These are phyloP conservation scores for Sylvia borin DNA, from an alignment of 2,797 vertebrate species.

Conservation along the genomic window DNA sequence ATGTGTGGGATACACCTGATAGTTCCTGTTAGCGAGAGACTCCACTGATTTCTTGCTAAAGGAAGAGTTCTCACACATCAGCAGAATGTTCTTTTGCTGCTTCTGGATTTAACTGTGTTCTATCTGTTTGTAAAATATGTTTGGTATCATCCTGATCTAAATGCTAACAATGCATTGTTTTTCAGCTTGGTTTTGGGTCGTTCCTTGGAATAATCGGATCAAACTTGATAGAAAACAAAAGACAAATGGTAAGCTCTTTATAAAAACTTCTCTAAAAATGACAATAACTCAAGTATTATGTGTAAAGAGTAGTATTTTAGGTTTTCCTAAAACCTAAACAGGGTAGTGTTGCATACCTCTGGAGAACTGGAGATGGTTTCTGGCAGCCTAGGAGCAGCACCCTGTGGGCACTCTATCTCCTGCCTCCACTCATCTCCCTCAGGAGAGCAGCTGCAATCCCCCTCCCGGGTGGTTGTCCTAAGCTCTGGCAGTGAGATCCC, in stretches of 20 bases:
- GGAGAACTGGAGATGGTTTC: neutral
- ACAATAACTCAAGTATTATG: neutral
- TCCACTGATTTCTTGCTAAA: slow-evolving; percentile 17
- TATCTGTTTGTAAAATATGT: neutral
- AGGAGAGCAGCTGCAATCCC: rapidly evolving
- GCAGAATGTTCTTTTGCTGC: slow-evolving; percentile 31
- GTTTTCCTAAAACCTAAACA: neutral
- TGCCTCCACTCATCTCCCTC: rapidly evolving
- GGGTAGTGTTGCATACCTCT: neutral
- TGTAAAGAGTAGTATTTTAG: neutral
- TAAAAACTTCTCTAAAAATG: neutral
- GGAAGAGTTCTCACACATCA: neutral
- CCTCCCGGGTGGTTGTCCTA: rapidly evolving
- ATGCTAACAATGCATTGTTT: slow-evolving; percentile 61
- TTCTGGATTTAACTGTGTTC: neutral
- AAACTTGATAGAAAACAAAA: slow-evolving; percentile 98
- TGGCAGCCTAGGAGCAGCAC: neutral
- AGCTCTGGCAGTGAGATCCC: neutral
- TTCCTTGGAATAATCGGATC: slow-evolving; percentile 98
- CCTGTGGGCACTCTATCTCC: neutral
- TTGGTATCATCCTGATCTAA: neutral
- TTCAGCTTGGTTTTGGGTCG: slow-evolving; percentile 96
- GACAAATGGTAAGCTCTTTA: slow-evolving; percentile 93
- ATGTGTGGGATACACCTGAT: neutral
- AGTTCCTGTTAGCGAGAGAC: neutral